Conservation (phyloP, 2,113 vertebrate species). For the Tricholaema leucomelas region DNA sequence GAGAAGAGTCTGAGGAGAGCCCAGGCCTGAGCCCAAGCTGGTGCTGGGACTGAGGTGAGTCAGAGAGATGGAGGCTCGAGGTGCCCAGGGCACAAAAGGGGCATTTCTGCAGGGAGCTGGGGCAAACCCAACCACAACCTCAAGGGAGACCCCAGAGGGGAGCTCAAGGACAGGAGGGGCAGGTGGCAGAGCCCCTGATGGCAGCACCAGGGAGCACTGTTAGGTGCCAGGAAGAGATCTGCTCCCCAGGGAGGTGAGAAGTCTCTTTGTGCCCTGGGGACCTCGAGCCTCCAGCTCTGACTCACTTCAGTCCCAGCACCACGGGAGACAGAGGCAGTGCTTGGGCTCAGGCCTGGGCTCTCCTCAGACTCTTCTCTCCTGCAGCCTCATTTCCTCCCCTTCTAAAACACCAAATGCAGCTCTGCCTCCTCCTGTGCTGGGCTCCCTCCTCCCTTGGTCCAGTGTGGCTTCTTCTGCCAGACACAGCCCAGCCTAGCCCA, state of each 20-base stretch:
- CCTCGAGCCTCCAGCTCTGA: too few relatives aligned
- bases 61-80: neutral
- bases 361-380: neutral
- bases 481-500: too few relatives aligned
- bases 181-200: accelerated
- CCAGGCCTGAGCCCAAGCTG: neutral
- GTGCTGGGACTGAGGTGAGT: too few relatives aligned
- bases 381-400: neutral
- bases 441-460: accelerated
- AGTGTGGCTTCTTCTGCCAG: neutral
- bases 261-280: too few relatives aligned
- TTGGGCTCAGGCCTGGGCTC: too few relatives aligned
- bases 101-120: neutral
- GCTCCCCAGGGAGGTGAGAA: accelerated
- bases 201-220: neutral
- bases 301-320: too few relatives aligned
- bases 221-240: neutral
- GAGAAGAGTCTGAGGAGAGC: neutral
- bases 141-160: neutral
- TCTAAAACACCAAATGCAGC: neutral
- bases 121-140: neutral
- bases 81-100: neutral
- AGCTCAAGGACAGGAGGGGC: neutral
- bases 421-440: neutral
- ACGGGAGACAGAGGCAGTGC: too few relatives aligned